Evolutionary conservation across 2,797 vertebrate genomes (phyloP).

Genomic region (Rhabdomys pumilio): DNA sequence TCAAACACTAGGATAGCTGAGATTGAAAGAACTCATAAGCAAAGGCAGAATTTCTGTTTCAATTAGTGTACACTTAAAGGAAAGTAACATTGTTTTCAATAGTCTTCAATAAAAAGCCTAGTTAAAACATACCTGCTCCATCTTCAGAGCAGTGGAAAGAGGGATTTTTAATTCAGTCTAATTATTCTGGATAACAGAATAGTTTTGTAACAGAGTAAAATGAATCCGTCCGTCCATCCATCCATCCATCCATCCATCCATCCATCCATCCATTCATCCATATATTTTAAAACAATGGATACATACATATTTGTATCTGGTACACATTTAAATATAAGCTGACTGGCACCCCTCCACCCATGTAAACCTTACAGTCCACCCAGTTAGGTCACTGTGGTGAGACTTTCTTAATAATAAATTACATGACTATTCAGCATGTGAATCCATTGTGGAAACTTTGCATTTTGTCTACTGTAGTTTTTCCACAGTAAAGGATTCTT

Average conservation of each 20-base stretch:
- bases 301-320: not conserved
- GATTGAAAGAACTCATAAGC: not conserved
- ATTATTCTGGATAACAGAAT: not conserved
- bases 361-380: not conserved
- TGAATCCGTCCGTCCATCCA: no score
- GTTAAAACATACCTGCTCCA: not conserved
- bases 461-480: constrained; percentile 9
- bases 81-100: constrained; percentile 46
- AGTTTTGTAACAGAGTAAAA: not conserved
- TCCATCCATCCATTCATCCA: not conserved
- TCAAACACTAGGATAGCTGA: not conserved
- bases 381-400: not conserved
- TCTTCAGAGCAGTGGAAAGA: not conserved
- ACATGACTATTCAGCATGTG: constrained; percentile 1
- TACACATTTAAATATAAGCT: not conserved
- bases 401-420: constrained; percentile 18
- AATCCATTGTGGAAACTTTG: not conserved
- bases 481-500: not conserved
- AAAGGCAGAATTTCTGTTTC: not conserved
- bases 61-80: not conserved
- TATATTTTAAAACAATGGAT: not conserved
- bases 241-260: not conserved
- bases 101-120: not conserved
- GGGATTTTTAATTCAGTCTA: not conserved
- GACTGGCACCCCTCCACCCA: not conserved